These are phyloP conservation scores for Pachyramphus minor DNA, from an alignment of 2,113 vertebrate genomes.

Conservation along the genomic window DNA sequence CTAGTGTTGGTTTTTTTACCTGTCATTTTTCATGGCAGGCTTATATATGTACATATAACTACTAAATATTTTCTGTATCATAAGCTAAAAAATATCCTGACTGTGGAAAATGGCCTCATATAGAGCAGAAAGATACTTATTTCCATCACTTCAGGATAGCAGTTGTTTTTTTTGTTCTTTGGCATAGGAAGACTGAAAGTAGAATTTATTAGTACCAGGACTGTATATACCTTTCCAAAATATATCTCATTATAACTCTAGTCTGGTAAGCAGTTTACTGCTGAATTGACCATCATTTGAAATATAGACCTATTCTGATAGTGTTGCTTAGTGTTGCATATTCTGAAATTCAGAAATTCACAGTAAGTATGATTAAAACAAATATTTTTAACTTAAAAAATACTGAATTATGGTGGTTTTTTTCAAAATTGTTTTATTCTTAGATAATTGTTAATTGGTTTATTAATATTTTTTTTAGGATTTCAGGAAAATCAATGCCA, in stretches of 20 bases:
- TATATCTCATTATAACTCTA: neutral
- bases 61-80: neutral
- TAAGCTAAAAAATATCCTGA: neutral
- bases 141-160: neutral
- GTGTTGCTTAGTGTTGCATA: neutral
- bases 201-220: neutral
- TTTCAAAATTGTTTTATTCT: neutral
- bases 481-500: neutral
- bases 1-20: neutral
- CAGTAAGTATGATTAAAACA: neutral
- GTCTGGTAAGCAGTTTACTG: neutral
- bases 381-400: neutral
- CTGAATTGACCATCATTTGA: neutral
- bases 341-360: neutral
- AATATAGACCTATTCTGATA: neutral
- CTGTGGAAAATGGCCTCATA: neutral
- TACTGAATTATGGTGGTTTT: neutral
- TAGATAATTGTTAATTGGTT: neutral
- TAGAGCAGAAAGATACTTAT: neutral
- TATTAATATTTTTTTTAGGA: neutral
- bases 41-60: neutral
- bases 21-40: neutral
- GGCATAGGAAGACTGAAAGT: neutral
- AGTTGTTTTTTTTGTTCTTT: constrained; percentile 12
- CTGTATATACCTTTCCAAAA: neutral